Evolutionary conservation across 1,140 invertebrate genomes (phyloP), one percentile per base, ranked within the genome.

Genomic region (Subanguina moxae): DNA sequence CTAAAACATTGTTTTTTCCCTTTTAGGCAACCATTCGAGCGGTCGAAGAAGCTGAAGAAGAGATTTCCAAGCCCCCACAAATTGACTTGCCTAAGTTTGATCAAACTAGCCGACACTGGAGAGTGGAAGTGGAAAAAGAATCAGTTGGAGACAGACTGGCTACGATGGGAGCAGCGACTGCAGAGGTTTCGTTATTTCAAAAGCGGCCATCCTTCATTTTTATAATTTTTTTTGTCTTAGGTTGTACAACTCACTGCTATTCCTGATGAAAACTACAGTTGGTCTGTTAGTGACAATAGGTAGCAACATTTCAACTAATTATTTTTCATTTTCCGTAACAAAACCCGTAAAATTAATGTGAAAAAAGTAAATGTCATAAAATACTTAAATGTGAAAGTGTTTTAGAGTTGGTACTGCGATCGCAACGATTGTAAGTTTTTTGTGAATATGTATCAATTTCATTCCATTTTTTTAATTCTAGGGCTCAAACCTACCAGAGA

Each of bases 141-240:
- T 93, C 90, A 76, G 91, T 98, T 21, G 91, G 91, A 42, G 92
- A 91, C 42, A 92, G 97, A 84, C 90, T 98, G 75, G 94, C 94
- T 13, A 94, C 94, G 38, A 97, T 98, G 93, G 97, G 94, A 86
- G 94, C 94, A 0, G 94, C 94, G 45, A 97, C 94, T 0, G 95
- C 95, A 15, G 92, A 97, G 62, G 69, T 11, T 11, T 63, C 0
- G 19, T 11, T 1, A 23, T 23, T 56, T 23, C 28, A 23, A 28
- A 23, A 23, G 28, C 13, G 28, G 21, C 13, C 28, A 23, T 21
- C 3, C 1, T 13, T 62, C 21, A 62, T 57, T n/a, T 56, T 13
- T 3, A 23, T 56, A 13, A 13, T 56, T 23, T 23, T 23, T 5
- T 1, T 45, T 66, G 1, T 66, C 84, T n/a, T 8, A 69, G 67